Percentiles rank a stretch among this genome's conserved stretches.
Conservation (phyloP, 2,113 vertebrate genomes). For the Fulica atra region DNA sequence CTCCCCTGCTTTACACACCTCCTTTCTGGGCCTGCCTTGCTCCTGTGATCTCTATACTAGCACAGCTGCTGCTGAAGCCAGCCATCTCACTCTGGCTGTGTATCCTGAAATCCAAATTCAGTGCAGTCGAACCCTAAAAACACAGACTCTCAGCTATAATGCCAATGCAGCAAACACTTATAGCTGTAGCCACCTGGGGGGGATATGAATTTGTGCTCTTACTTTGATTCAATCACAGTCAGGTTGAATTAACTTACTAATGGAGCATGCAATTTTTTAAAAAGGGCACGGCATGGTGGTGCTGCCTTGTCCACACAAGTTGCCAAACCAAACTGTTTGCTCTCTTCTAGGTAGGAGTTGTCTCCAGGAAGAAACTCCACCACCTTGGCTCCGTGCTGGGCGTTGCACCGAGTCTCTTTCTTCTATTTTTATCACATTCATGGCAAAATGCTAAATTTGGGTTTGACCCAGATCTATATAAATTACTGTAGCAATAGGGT, state of each 20-base stretch:
- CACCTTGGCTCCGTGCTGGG: not conserved
- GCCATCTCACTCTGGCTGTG: not conserved
- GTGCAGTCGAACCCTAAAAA: not conserved
- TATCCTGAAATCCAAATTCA: not conserved
- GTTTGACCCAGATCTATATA: not conserved
- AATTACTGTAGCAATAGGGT: not conserved
- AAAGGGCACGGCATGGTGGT: not conserved
- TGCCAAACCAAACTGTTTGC: not conserved
- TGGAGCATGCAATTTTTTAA: not conserved
- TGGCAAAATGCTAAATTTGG: not conserved
- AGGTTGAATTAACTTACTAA: not conserved
- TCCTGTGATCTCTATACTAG: not conserved
- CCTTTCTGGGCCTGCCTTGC: not conserved
- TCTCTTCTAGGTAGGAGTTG: not conserved
- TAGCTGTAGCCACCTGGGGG: not conserved
- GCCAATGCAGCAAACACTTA: not conserved
- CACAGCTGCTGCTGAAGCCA: not conserved
- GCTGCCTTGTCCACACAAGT: not conserved
- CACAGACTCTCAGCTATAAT: not conserved
- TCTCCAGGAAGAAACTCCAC: not conserved
- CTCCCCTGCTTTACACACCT: not conserved
- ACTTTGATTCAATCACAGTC: not conserved
- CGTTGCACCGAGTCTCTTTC: not conserved
- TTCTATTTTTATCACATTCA: not conserved
- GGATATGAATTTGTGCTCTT: not conserved